Evolutionary conservation across 2,797 vertebrate species (phyloP), one percentile per base, ranked within the genome.

Genomic region (Etheostoma nigrum): DNA sequence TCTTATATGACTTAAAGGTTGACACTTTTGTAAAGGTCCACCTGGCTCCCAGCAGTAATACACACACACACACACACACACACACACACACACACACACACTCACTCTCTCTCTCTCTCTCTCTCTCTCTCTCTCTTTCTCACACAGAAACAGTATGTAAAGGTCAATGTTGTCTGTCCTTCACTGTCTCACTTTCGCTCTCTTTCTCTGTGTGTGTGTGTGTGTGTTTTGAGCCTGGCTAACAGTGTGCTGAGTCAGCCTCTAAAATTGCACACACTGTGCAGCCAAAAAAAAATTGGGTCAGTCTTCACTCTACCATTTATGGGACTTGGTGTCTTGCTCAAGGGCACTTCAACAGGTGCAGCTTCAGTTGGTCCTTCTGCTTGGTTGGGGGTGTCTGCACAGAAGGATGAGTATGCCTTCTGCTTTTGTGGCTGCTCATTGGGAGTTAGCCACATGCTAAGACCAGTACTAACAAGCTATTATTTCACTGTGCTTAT

Each of bases 171-270:
- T 5, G 1, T 64, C 57, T 66, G 82, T 84, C 79, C 73, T 84
- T 86, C 76, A 65, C 47, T 66, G 65, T 81, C 73, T 78, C 74
- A 79, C 71, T 83, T 81, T 76, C 54, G 45, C 72, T 51, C 3
- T 19, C 54, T 44, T 69, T 51, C 3, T 19, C 2, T 33, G 47
- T n/a, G 30, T 61, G 44, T 52, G 30, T 63, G 44, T 64, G 21
- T 67, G 51, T 84, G 44, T 74, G 63, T 70, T 54, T 72, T 73
- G 74, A 82, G 81, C 71, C 73, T 75, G 84, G 81, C 60, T 67
- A 65, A 79, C 58, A 77, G 60, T 33, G 1, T 61, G 87, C 86
- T 85, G 80, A 88, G 52, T 88, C 81, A 88, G 76, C 65, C 61
- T 67, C 49, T 52, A 44, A 82, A 80, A 57, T 58, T 21, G 23